Conservation (phyloP, 1,140 invertebrate genomes). For the Goniozus legneri region DNA sequence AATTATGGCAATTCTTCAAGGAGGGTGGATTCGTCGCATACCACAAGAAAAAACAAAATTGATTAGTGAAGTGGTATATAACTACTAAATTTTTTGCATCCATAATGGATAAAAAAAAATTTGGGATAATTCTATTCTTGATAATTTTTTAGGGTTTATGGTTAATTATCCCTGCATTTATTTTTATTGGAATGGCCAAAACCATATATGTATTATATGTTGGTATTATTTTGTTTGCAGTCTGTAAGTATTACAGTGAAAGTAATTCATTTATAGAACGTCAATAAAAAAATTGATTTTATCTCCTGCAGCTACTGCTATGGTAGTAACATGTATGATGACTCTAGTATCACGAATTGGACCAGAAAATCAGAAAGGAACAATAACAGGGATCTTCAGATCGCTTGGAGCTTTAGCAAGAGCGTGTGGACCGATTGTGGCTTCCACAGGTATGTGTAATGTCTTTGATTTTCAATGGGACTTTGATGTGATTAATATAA, state of each 20-base stretch:
- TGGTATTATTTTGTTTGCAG: constrained; percentile 83
- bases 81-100: constrained; percentile 8
- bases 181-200: constrained; percentile 76
- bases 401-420: constrained; percentile 90
- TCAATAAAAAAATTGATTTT: constrained; percentile 19
- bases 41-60: constrained; percentile 70
- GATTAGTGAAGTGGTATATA: constrained; percentile 65
- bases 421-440: constrained; percentile 86
- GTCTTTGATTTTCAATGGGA: too few relatives aligned
- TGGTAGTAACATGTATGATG: constrained; percentile 92
- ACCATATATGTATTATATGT: constrained; percentile 64
- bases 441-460: constrained; percentile 69
- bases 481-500: too few relatives aligned
- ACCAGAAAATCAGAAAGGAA: constrained; percentile 81
- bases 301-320: constrained; percentile 75
- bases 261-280: constrained; percentile 7
- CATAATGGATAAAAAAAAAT: background rate
- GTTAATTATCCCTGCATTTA: constrained; percentile 83
- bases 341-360: constrained; percentile 84
- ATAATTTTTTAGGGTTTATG: constrained; percentile 67
- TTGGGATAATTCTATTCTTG: background rate
- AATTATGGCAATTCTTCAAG: constrained; percentile 92
- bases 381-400: constrained; percentile 88
- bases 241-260: constrained; percentile 68
- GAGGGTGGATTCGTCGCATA: constrained; percentile 79